These are phyloP conservation scores for Aselliscus stoliczkanus DNA, from an alignment of 2,797 vertebrate genomes.

Conservation along the genomic window DNA sequence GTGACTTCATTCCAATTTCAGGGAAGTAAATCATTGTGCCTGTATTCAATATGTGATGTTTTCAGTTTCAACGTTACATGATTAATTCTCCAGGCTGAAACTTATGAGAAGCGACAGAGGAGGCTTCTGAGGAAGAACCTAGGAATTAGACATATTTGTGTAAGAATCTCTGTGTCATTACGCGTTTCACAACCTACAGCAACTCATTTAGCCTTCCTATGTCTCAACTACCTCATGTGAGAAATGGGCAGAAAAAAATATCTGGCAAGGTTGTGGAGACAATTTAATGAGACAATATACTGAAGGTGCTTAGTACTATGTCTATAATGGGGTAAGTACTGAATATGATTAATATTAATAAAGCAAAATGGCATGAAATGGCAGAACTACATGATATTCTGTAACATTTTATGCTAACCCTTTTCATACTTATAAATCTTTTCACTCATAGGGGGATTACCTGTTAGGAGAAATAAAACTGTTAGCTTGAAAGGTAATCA, in stretches of 20 bases:
- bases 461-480: constrained; percentile 43
- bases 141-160: neutral
- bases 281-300: neutral
- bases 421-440: constrained; percentile 22
- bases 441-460: neutral
- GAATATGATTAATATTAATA: constrained; percentile 1
- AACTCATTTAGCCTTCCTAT: neutral
- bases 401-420: neutral
- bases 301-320: neutral
- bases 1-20: neutral
- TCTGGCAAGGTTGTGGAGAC: neutral
- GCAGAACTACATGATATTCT: neutral
- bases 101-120: neutral
- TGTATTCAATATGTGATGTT: neutral
- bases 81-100: neutral
- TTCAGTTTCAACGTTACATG: neutral
- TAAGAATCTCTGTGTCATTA: neutral
- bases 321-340: neutral
- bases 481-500: constrained; percentile 33
- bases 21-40: neutral
- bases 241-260: constrained; percentile 4
- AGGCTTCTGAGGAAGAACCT: neutral
- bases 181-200: neutral
- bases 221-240: neutral
- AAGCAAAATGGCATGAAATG: neutral